Evolutionary conservation across 2,888 invertebrate species (phyloP).

Genomic region (Drosophila demipolita): DNA sequence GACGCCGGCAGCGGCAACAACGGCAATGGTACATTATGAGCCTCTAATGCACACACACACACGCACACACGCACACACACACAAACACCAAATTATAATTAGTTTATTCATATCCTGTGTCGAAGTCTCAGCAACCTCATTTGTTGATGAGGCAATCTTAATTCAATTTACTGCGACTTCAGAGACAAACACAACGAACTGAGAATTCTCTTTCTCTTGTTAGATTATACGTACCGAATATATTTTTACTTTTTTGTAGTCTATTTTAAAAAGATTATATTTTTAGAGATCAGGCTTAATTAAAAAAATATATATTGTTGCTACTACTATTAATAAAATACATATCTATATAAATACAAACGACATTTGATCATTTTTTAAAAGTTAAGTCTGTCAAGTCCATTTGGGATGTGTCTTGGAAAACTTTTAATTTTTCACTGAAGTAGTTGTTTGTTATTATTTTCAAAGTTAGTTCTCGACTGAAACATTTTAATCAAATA

Average conservation of each 20-base stretch:
- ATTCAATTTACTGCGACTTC: conserved; percentile 72
- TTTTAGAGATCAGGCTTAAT: no score
- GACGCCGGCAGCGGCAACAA: conserved; percentile 55
- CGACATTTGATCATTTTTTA: no score
- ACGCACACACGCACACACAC: conserved; percentile 26
- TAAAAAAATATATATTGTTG: background rate
- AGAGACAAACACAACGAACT: conserved; percentile 33
- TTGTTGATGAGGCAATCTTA: conserved; percentile 76
- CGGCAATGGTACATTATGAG: conserved; percentile 50
- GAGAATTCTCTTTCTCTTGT: conserved; percentile 39
- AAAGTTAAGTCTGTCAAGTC: background rate
- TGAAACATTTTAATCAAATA: background rate
- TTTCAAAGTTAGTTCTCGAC: background rate
- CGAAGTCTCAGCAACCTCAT: conserved; percentile 73
- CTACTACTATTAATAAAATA: background rate
- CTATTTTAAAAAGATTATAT: background rate
- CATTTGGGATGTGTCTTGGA: background rate
- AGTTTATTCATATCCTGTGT: conserved; percentile 80
- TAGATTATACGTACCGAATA: background rate
- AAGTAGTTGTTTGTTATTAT: background rate
- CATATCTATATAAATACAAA: background rate
- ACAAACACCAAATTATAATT: conserved; percentile 71
- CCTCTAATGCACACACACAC: conserved; percentile 69
- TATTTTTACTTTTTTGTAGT: background rate
- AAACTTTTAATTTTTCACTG: background rate